These are phyloP conservation scores for Panonychus citri DNA, from an alignment of 1,140 invertebrate species.

Conservation along the genomic window DNA sequence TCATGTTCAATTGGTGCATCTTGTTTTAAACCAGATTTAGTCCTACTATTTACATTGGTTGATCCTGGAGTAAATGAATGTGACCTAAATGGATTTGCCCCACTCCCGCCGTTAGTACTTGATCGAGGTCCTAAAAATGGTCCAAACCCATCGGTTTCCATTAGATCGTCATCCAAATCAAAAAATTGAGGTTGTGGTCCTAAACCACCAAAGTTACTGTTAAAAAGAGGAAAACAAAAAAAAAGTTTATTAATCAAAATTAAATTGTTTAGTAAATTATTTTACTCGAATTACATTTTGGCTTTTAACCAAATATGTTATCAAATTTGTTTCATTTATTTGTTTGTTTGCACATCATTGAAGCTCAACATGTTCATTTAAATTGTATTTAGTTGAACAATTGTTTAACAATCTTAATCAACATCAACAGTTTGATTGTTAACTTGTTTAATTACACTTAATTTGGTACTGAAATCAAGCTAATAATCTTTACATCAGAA, in stretches of 20 bases:
- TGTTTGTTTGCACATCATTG: too few relatives aligned
- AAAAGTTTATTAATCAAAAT: neutral
- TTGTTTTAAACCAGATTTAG: slow-evolving; percentile 25
- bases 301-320: too few relatives aligned
- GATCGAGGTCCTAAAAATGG: slow-evolving; percentile 13
- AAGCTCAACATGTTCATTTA: too few relatives aligned
- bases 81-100: slow-evolving; percentile 39
- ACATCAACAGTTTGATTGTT: too few relatives aligned
- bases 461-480: too few relatives aligned
- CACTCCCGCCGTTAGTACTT: neutral
- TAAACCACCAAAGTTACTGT: slow-evolving; percentile 1
- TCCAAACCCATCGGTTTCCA: slow-evolving; percentile 13
- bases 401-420: too few relatives aligned
- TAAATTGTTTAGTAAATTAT: too few relatives aligned
- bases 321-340: too few relatives aligned
- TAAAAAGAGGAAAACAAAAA: neutral
- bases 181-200: neutral
- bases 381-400: too few relatives aligned
- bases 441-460: too few relatives aligned
- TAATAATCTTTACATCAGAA: too few relatives aligned
- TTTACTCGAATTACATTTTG: too few relatives aligned
- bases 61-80: slow-evolving; percentile 61
- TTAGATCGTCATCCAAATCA: slow-evolving; percentile 1
- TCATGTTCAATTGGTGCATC: slow-evolving; percentile 92
- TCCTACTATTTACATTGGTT: slow-evolving; percentile 26